Base-by-base conservation (phyloP, 64 coral and sea anemone genomes). In the Montipora foliosa region DNA sequence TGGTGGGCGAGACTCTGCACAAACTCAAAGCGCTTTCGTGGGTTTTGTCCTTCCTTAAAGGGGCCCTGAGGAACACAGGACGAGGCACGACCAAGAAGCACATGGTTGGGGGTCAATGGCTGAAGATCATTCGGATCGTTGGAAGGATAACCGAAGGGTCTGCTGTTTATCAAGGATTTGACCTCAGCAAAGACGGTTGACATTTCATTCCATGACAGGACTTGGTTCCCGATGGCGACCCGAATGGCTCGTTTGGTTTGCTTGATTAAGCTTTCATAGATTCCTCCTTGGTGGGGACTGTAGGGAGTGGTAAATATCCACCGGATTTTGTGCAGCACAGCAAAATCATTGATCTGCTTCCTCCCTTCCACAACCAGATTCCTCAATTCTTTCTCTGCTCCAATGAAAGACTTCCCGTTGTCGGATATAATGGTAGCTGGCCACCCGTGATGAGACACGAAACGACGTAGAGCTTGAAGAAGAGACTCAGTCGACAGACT, bases 281-380 rank as follows among this genome's bases (percentile, higher is more conserved):
- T 90, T 90, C 88, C 49, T 8, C 88, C 88, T 79, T 90, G 88
- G 61, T 79, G 88, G 19, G 88, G 88, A 75, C 88, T 90, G 47
- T 9, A 59, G 15, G 88, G 74, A 20, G 74, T 64, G 17, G 76
- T 90, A 20, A 90, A 90, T 9, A 79, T 79, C 88, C 88, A 90
- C 15, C 62, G 19, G 16, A 90, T 44, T 14, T 59, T 72, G 74
- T 79, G 74, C 1, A 90, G 88, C 6, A 59, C 51, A 46, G 88
- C 46, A 60, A 90, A 90, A 5, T 90, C 88, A 79, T 90, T 75
- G 8, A 79, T 50, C 9, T 48, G 37, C 51, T 90, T 80, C 49
- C 78, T 64, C 48, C 25, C 74, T 47, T 90, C 59, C 17, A 17
- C 47, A n/a, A 90, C 16, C 44, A 90, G 20, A 60, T 90, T 81